A percentile compares a stretch with the other conserved stretches of the same genome.
Evolutionary conservation across 2,113 vertebrate species (phyloP).

Genomic region (Zosterops lateralis): DNA sequence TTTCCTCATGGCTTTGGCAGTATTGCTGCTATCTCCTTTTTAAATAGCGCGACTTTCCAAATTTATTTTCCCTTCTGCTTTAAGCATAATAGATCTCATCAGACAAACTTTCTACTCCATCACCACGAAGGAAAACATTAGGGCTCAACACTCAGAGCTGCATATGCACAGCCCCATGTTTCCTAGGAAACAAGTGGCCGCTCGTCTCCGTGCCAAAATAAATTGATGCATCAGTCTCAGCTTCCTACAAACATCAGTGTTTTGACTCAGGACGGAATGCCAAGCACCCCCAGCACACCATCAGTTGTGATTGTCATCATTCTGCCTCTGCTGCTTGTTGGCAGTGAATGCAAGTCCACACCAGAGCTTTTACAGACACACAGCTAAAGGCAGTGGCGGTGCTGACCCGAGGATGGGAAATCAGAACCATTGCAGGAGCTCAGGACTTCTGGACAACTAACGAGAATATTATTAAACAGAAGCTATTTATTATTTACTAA

Average conservation of each 20-base stretch:
- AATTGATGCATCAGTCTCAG: slow-evolving; percentile 31
- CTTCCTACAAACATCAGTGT: slow-evolving; percentile 21
- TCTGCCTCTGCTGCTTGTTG: not conserved
- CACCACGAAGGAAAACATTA: slow-evolving; percentile 44
- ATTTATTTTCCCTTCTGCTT: slow-evolving; percentile 54
- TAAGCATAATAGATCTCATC: slow-evolving; percentile 43
- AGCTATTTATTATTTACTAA: not conserved
- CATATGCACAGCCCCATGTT: slow-evolving; percentile 58
- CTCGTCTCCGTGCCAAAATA: slow-evolving; percentile 57
- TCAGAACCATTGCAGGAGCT: not conserved
- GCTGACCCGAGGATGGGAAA: not conserved
- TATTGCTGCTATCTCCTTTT: not conserved
- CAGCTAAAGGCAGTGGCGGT: rapidly evolving
- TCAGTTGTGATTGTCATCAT: not conserved
- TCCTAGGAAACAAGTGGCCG: slow-evolving; percentile 70
- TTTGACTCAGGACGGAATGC: slow-evolving; percentile 24
- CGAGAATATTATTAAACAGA: not conserved
- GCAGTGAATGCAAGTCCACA: not conserved
- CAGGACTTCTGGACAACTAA: not conserved
- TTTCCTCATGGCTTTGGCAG: slow-evolving; percentile 8
- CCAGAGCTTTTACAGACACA: not conserved
- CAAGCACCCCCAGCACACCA: not conserved
- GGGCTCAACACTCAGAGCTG: slow-evolving; percentile 1
- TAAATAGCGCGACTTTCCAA: slow-evolving; percentile 12
- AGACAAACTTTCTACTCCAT: slow-evolving; percentile 41